Evolutionary conservation across 2,113 vertebrate species (phyloP).

Genomic region (Mirza zaza): DNA sequence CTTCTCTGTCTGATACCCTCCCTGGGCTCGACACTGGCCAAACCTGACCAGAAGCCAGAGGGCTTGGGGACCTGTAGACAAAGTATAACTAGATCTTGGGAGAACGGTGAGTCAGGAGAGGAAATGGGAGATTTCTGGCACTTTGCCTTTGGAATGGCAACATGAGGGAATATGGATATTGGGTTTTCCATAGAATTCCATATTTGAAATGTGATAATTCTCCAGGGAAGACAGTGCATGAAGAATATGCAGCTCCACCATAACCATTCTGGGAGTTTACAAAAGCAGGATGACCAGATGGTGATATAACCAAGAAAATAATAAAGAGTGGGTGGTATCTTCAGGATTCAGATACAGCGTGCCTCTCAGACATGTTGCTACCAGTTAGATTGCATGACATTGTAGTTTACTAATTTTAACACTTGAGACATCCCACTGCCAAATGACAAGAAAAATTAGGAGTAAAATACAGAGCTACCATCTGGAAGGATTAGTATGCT

Average conservation of each 20-base stretch:
- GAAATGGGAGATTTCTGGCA: not conserved
- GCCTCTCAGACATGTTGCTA: not conserved
- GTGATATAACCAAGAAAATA: not conserved
- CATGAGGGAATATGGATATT: not conserved
- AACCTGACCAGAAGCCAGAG: not conserved
- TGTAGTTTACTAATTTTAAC: conserved; percentile 47
- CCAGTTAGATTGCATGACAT: not conserved
- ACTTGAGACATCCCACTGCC: not conserved
- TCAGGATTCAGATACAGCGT: not conserved
- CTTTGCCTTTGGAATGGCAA: not conserved
- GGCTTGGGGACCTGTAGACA: not conserved
- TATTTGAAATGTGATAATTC: not conserved
- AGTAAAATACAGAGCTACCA: not conserved
- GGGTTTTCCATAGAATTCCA: not conserved
- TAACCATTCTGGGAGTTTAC: not conserved
- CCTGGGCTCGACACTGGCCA: not conserved
- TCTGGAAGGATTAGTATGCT: conserved; percentile 54
- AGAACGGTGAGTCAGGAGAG: not conserved
- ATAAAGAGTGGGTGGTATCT: not conserved
- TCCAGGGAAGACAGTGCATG: not conserved
- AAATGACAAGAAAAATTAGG: conserved; percentile 46
- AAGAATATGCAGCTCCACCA: not conserved
- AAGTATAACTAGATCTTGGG: not conserved
- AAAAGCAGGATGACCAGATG: not conserved
- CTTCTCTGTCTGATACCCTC: not conserved